Base-by-base conservation (phyloP, 2,797 vertebrate genomes). In the Pantherophis alleghaniensis region DNA sequence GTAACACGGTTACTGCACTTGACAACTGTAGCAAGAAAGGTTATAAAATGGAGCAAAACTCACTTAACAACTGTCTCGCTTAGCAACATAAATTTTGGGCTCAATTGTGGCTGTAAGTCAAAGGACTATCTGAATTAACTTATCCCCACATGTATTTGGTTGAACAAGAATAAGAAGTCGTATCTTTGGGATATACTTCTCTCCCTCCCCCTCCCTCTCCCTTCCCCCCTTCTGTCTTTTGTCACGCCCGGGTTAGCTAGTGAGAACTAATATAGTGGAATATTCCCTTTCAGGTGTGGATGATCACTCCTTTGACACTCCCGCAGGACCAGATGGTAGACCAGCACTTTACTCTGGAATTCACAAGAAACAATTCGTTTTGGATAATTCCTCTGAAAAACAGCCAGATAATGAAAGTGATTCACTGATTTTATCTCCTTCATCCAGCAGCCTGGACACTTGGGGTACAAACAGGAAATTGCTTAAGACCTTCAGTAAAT, bases 401-500 rank as follows among this genome's bases (percentile, higher is more conserved):
- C 98, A 98, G 93, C 98, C 98, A 32, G 99, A 99, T 57, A 99
- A 98, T 0, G 98, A 99, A 93, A 97, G 97, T 0, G 98, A 99
- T 96, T 98, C 98, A 22, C 96, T 99, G 79, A 98, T 98, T 92
- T 98, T 98, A 56, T 99, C 99, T 18, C 99, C 98, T 0, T 99
- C 99, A 11, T 98, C 99, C 95, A 98, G 98, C 97, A 99, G 98
- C 96, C 97, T 99, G 96, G 99, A 99, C 92, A 98, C 98, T 0
- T 99, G 98, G 98, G 97, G 97, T 86, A 98, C 98, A 1, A 98
- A 99, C 89, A 98, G 99, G 95, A 99, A 99, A 96, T 96, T 99
- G 95, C 98, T 99, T 92, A 99, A 99, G 97, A 98, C 98, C 94
- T 98, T 98, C 96, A 98, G 98, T 95, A 99, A 98, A 97, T 98